Percentiles rank a stretch among this genome's conserved stretches.
These are phyloP conservation scores for Xanthorhoe designata DNA, from an alignment of 2,888 invertebrate genomes.

Conservation along the genomic window DNA sequence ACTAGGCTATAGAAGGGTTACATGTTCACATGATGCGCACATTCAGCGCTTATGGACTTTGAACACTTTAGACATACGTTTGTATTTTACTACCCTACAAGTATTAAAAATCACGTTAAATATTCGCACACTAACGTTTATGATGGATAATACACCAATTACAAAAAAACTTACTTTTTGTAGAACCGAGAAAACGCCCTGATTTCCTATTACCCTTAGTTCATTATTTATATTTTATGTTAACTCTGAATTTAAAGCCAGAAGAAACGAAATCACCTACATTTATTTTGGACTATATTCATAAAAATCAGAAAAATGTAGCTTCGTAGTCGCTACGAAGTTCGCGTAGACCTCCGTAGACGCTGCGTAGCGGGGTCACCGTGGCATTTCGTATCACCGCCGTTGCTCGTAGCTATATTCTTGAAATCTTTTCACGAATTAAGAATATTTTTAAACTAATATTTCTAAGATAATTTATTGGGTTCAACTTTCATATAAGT, in stretches of 20 bases:
- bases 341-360: slow-evolving; percentile 17
- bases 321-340: slow-evolving; percentile 8
- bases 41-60: background rate
- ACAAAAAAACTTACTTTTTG: too few relatives aligned
- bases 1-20: slow-evolving; percentile 5
- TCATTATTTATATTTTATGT: too few relatives aligned
- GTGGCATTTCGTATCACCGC: slow-evolving; percentile 21
- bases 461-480: background rate
- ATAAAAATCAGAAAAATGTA: background rate
- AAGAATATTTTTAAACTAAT: background rate
- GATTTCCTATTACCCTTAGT: too few relatives aligned
- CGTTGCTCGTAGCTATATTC: slow-evolving; percentile 12
- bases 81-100: background rate
- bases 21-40: background rate
- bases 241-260: too few relatives aligned
- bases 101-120: background rate
- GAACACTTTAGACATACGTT: background rate
- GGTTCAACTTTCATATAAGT: too few relatives aligned
- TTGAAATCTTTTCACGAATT: background rate
- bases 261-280: too few relatives aligned
- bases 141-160: background rate
- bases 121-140: background rate
- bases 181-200: too few relatives aligned
- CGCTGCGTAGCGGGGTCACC: slow-evolving; percentile 14
- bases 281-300: too few relatives aligned